Conservation (phyloP, 2,113 vertebrate genomes). For the Grammomys dolichurus region DNA sequence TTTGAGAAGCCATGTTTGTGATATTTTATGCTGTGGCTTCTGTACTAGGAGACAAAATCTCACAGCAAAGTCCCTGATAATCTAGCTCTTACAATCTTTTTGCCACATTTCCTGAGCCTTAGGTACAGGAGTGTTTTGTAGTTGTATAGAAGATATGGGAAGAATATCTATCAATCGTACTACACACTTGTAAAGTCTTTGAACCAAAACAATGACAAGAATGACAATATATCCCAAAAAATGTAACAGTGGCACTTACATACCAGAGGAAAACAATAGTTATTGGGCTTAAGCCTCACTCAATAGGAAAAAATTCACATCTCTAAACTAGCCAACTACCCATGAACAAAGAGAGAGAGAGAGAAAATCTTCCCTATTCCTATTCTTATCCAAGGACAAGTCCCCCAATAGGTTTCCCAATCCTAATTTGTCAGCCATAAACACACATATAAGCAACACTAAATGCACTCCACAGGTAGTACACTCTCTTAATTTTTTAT, state of each 20-base stretch:
- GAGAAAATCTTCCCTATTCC: background rate
- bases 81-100: background rate
- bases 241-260: background rate
- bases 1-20: background rate
- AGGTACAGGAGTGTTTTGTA: background rate
- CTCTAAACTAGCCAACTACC: background rate
- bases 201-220: background rate
- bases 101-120: background rate
- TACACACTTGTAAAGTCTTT: background rate
- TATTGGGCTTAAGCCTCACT: background rate
- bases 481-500: background rate
- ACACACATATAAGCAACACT: background rate
- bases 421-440: background rate
- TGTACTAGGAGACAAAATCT: background rate
- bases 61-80: background rate
- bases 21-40: background rate
- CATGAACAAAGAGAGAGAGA: background rate
- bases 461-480: background rate
- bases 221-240: background rate
- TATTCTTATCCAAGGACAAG: background rate
- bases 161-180: background rate
- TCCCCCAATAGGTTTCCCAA: background rate
- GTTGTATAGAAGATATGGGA: background rate
- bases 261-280: background rate
- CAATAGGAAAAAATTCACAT: background rate